These are phyloP conservation scores for Chaetura pelagica DNA, from an alignment of 2,113 vertebrate genomes.

Conservation along the genomic window DNA sequence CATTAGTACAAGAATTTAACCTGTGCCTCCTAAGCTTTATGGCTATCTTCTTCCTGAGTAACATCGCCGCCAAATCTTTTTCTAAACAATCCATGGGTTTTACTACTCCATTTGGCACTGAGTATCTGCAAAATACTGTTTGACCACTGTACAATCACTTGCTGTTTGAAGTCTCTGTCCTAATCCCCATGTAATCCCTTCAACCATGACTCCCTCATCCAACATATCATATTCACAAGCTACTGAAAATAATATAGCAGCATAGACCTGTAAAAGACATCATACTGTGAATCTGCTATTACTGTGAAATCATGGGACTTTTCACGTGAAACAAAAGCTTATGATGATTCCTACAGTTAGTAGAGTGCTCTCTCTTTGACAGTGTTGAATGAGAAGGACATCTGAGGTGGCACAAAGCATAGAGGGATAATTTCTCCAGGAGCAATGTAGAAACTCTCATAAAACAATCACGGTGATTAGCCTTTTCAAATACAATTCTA, in stretches of 20 bases:
- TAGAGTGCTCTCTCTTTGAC: neutral
- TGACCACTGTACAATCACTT: neutral
- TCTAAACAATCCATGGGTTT: neutral
- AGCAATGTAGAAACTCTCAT: neutral
- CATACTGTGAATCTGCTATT: neutral
- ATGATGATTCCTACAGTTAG: neutral
- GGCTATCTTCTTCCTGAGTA: neutral
- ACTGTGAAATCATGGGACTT: neutral
- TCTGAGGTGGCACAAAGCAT: neutral
- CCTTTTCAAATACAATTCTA: neutral
- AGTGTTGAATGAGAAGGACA: neutral
- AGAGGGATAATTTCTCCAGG: neutral
- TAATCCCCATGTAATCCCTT: constrained; percentile 36
- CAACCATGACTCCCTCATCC: neutral
- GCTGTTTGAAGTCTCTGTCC: neutral
- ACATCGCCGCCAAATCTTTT: neutral
- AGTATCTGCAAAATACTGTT: neutral
- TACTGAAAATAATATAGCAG: neutral
- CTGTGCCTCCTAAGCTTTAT: neutral
- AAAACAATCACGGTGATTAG: constrained; percentile 45
- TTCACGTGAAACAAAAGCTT: constrained; percentile 28
- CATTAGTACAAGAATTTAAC: neutral
- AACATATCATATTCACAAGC: neutral
- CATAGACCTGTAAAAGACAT: neutral
- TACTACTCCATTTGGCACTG: neutral